Evolutionary conservation across 2,113 vertebrate species (phyloP).

Genomic region (Bambusicola thoracicus): DNA sequence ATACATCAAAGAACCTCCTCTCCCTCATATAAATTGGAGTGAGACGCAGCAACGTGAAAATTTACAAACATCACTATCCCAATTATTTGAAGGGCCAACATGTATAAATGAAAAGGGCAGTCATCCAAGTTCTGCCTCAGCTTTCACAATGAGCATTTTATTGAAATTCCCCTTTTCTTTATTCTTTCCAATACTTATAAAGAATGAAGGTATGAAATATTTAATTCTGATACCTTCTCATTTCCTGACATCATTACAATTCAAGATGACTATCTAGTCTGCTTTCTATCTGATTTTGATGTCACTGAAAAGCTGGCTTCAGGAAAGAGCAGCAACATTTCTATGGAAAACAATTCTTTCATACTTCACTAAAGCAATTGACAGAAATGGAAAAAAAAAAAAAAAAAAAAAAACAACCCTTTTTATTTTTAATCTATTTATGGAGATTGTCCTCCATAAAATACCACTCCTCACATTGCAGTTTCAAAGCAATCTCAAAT

Average conservation of each 20-base stretch:
- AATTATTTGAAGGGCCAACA: not conserved
- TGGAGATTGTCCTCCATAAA: conserved; percentile 1
- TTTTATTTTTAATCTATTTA: not conserved
- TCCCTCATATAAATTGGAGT: too few relatives aligned
- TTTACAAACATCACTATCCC: not conserved
- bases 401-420: too few relatives aligned
- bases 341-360: not conserved
- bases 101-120: not conserved
- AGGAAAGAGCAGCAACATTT: conserved; percentile 35
- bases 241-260: conserved; percentile 14
- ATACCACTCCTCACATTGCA: not conserved
- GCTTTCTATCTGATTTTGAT: not conserved
- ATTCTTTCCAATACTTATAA: not conserved
- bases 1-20: too few relatives aligned
- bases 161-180: not conserved
- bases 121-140: not conserved
- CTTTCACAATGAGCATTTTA: not conserved
- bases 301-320: not conserved
- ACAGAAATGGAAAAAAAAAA: conserved; percentile 9
- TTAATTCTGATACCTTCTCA: conserved; percentile 6
- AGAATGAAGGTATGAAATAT: not conserved
- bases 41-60: not conserved
- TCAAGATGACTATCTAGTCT: not conserved
- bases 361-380: not conserved
- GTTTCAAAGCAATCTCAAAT: conserved; percentile 27